Conservation (phyloP, 2,113 vertebrate genomes). For the Triplophysa tibetana region DNA sequence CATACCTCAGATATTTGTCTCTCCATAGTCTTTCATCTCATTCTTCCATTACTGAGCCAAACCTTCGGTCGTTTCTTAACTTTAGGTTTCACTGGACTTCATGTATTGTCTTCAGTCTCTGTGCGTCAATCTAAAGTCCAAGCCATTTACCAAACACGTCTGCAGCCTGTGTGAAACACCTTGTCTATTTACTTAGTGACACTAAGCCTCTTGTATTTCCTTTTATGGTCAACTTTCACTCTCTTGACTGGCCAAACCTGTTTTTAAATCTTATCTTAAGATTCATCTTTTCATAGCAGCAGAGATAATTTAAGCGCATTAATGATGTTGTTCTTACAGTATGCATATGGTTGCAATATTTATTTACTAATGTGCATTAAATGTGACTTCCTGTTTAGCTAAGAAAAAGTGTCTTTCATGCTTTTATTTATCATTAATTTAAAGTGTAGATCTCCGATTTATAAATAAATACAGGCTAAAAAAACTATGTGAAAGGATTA, state of each 20-base stretch:
- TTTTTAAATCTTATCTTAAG: neutral
- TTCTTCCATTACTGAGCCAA: neutral
- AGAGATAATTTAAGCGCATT: neutral
- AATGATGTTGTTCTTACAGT: neutral
- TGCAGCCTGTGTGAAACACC: neutral
- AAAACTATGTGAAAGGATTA: neutral
- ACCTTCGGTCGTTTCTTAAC: neutral
- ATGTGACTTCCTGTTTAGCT: too few relatives aligned
- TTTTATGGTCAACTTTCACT: slow-evolving; percentile 3
- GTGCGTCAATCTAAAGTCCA: neutral
- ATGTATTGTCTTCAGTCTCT: neutral
- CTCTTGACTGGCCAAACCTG: slow-evolving; percentile 8
- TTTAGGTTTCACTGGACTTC: neutral
- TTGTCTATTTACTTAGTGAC: neutral
- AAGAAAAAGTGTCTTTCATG: too few relatives aligned
- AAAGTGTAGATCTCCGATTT: too few relatives aligned
- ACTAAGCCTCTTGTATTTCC: neutral
- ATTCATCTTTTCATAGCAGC: neutral
- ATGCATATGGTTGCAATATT: too few relatives aligned
- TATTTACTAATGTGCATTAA: too few relatives aligned
- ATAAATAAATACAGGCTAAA: too few relatives aligned
- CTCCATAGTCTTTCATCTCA: slow-evolving; percentile 6
- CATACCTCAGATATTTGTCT: slow-evolving; percentile 37
- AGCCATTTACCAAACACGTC: neutral
- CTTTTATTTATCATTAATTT: too few relatives aligned